phyloP scores from a whole-genome alignment of 53 echinoderm and acorn worm species.

The Luidia sarsii region DNA sequence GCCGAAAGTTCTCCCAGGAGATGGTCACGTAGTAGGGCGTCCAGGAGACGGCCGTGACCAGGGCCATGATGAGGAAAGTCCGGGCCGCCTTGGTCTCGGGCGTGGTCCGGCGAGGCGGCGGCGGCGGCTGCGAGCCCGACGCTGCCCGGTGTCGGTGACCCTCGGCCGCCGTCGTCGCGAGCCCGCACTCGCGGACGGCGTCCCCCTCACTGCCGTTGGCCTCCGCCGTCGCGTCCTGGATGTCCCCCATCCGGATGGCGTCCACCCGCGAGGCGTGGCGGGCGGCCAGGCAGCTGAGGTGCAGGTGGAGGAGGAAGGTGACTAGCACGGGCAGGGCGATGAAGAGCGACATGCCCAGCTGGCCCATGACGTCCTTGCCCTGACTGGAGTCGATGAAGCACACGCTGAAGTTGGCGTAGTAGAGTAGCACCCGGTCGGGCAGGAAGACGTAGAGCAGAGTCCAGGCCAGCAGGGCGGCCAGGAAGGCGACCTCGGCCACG shows the following conservation, averaged over 20 bases:
- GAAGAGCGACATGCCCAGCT: slow-evolving; percentile 24
- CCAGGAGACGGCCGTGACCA: slow-evolving; percentile 28
- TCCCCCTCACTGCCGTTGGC: background rate
- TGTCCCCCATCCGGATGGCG: slow-evolving; percentile 13
- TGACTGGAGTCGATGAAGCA: slow-evolving; percentile 28
- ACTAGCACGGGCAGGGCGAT: slow-evolving; percentile 23
- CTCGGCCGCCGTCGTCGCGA: background rate
- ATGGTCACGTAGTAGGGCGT: slow-evolving; percentile 39
- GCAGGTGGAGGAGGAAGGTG: slow-evolving; percentile 19
- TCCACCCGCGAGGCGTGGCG: slow-evolving; percentile 16
- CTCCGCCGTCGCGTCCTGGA: background rate
- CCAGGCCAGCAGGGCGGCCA: background rate
- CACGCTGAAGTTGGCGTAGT: slow-evolving; percentile 27
- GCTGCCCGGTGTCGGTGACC: background rate
- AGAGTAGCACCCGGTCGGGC: background rate
- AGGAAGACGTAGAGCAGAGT: slow-evolving; percentile 2
- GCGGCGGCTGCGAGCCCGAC: background rate
- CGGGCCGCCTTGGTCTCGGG: slow-evolving; percentile 20
- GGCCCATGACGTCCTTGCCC: slow-evolving; percentile 23
- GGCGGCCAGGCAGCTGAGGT: background rate
- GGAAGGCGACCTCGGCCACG: background rate
- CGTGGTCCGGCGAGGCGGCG: background rate
- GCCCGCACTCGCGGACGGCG: too few relatives aligned
- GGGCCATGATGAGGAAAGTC: slow-evolving; percentile 46
- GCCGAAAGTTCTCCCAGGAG: slow-evolving; percentile 33